Percentiles rank a stretch among this genome's conserved stretches.
Evolutionary conservation across 2,797 vertebrate genomes (phyloP).

Genomic region (Coilia nasus): DNA sequence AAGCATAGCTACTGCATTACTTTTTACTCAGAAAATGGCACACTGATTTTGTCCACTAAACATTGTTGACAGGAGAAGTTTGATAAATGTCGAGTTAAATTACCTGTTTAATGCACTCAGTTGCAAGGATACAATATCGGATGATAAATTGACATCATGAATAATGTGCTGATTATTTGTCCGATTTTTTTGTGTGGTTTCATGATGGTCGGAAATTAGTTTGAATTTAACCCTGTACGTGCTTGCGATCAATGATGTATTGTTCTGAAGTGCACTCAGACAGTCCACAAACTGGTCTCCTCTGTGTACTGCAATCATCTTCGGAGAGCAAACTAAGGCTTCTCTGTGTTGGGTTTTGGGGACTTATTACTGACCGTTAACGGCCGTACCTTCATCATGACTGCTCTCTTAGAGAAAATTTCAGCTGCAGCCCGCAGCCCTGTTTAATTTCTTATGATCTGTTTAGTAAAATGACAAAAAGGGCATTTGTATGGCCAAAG

Average conservation of each 20-base stretch:
- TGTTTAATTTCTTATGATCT: no score
- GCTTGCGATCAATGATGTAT: not conserved
- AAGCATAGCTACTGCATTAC: no score
- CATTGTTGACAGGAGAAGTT: not conserved
- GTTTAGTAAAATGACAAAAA: no score
- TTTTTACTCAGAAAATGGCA: no score
- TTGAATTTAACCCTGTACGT: not conserved
- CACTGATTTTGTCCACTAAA: not conserved
- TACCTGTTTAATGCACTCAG: not conserved
- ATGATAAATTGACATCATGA: not conserved
- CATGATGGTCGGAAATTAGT: not conserved
- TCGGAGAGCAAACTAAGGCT: no score
- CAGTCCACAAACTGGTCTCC: not conserved
- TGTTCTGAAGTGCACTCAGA: not conserved
- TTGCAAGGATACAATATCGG: not conserved
- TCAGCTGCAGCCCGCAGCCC: no score
- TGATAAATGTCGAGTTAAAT: conserved; percentile 10
- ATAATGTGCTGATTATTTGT: not conserved
- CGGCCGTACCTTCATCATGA: no score
- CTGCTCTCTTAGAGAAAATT: no score
- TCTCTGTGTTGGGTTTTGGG: no score
- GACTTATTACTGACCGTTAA: no score
- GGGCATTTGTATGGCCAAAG: no score
- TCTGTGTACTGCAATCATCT: no score
- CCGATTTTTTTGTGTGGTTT: not conserved